Conservation (phyloP, 2,113 vertebrate genomes). For the Pteropus alecto region DNA sequence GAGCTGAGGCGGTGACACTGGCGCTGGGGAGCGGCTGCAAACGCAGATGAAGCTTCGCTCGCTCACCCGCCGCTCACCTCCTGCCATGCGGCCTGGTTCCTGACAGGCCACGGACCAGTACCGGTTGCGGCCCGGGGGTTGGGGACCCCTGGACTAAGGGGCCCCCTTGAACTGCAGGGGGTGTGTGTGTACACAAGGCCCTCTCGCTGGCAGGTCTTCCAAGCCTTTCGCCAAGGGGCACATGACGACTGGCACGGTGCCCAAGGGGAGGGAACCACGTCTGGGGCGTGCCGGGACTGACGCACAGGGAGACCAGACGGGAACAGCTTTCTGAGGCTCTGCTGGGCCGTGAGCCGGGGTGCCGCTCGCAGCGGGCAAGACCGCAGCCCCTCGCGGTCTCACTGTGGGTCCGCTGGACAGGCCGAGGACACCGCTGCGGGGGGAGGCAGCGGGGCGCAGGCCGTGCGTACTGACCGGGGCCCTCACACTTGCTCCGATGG, state of each 20-base stretch:
- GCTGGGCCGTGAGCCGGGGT: neutral
- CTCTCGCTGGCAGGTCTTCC: neutral
- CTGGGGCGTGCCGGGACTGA: neutral
- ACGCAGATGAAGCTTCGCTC: too few species aligned
- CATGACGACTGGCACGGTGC: accelerated
- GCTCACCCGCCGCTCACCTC: too few species aligned
- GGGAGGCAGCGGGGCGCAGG: accelerated
- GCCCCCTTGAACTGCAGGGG: neutral
- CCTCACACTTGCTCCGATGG: accelerated
- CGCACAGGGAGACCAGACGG: too few species aligned
- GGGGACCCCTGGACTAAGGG: too few species aligned
- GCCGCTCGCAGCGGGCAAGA: neutral
- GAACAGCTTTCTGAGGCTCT: neutral
- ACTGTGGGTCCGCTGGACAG: accelerated
- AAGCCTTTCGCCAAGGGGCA: neutral
- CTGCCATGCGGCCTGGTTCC: too few species aligned
- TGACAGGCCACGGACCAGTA: too few species aligned
- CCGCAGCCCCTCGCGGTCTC: neutral
- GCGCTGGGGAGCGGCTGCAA: too few species aligned
- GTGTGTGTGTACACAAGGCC: neutral
- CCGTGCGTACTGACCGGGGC: accelerated
- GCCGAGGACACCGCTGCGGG: neutral
- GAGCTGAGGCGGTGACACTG: too few species aligned
- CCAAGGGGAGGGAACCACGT: neutral
- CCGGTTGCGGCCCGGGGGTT: too few species aligned